These are phyloP conservation scores for Felis catus DNA, from an alignment of 2,113 vertebrate genomes.

Conservation along the genomic window DNA sequence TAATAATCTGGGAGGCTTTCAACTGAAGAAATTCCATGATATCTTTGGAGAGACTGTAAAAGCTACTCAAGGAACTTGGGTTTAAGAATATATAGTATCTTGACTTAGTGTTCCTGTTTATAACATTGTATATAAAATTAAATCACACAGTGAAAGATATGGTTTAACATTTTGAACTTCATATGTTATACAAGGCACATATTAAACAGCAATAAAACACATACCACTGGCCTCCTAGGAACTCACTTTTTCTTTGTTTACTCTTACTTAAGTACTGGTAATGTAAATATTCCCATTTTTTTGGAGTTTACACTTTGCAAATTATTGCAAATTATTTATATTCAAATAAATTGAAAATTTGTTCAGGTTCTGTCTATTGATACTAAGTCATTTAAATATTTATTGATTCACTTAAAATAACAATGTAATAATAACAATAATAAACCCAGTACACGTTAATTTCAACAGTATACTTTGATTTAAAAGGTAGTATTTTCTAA, in stretches of 20 bases:
- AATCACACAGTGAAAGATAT: neutral
- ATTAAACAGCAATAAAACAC: neutral
- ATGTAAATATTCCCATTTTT: neutral
- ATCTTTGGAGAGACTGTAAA: conserved; percentile 14
- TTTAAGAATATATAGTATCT: neutral
- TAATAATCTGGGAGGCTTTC: neutral
- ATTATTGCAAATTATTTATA: no score
- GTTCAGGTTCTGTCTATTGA: neutral
- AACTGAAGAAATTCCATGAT: neutral
- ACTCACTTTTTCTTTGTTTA: neutral
- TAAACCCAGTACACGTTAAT: neutral
- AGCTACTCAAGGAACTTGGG: neutral
- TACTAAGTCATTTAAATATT: neutral
- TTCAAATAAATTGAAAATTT: neutral
- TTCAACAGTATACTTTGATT: neutral
- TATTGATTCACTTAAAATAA: neutral
- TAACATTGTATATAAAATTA: neutral
- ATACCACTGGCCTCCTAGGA: neutral
- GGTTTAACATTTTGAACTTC: neutral
- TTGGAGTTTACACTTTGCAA: neutral
- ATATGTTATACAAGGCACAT: neutral
- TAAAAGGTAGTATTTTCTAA: neutral
- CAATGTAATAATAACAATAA: neutral
- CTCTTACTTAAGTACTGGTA: neutral
- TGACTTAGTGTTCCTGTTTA: neutral